Conservation (phyloP, 1,140 invertebrate species). For the Aricia agestis region DNA sequence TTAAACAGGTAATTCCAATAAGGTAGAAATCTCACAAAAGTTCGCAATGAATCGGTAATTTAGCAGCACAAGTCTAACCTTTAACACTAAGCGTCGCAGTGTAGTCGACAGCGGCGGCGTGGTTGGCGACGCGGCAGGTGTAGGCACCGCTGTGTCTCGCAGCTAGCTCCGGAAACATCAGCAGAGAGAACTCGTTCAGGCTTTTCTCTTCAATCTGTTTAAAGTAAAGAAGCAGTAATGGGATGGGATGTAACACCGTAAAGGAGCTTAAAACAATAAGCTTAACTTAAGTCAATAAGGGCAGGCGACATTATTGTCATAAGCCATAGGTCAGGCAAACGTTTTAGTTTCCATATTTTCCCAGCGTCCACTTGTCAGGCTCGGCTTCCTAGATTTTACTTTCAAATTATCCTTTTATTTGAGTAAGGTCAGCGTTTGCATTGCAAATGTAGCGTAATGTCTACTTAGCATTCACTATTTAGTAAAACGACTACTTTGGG, state of each 20-base stretch:
- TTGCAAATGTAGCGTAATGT: neutral
- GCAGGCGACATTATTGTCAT: neutral
- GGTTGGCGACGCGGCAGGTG: slow-evolving; percentile 87
- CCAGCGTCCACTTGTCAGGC: neutral
- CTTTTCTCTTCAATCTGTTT: slow-evolving; percentile 80
- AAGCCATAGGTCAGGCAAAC: neutral
- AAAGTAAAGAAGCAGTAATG: neutral
- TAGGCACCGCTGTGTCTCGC: slow-evolving; percentile 86
- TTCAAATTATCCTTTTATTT: neutral
- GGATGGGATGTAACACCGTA: neutral
- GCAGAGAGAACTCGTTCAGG: slow-evolving; percentile 81
- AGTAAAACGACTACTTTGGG: neutral
- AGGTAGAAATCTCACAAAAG: too few species aligned
- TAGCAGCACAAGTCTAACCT: slow-evolving; percentile 70
- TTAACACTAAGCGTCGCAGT: slow-evolving; percentile 85
- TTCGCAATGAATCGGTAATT: too few species aligned
- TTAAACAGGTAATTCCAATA: too few species aligned
- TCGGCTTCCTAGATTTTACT: neutral
- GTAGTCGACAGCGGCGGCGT: slow-evolving; percentile 83
- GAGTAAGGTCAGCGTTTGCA: neutral
- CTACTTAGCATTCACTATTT: neutral
- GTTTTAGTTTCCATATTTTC: neutral
- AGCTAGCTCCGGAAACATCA: slow-evolving; percentile 81
- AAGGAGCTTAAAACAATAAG: neutral
- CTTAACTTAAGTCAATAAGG: neutral